Base-by-base conservation (phyloP, 2,113 vertebrate genomes). In the Gambusia affinis region DNA sequence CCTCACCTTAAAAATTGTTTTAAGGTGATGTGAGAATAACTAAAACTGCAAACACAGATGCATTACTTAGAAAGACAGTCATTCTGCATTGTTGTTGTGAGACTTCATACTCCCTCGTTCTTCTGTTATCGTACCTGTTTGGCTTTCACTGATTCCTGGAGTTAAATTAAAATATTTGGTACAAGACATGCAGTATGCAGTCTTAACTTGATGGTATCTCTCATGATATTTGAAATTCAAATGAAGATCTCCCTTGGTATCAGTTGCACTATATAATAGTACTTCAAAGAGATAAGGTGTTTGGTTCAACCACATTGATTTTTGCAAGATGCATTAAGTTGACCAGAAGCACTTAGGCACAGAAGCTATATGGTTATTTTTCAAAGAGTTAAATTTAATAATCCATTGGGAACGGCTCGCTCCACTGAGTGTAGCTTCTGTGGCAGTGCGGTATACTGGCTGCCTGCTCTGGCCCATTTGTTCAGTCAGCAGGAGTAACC, bases 401-500 rank as follows among this genome's bases (percentile, higher is more conserved):
- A 88, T 70, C 37, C 22, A 24, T 8, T 28, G 51, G 27, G 61
- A 61, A 31, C 28, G 47, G 11, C 29, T 72, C 84, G 67, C 57
- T 75, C 31, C 44, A 33, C 31, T 86, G 70, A 72, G 60, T 75
- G 73, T 67, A 15, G 72, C 37, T 67, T 69, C 61, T 57, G 72
- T 87, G 74, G 44, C 64, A 67, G 70, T 3, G 39, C 61, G 67
- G 75, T 64, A 17, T 72, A 64, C 67, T 63, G 35, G 72, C 75
- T 70, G 68, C 57, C 67, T 60, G 67, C 81, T 76, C 37, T 86
- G 85, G 75, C 84, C 76, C 63, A 83, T 88, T 87, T 88, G 74
- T 82, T 81, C 87, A 84, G 81, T 83, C 88, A 90, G 80, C 80
- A 85, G 81, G 79, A 86, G 84, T 83, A 79, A 88, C 87, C 81